Evolutionary conservation across 2,888 invertebrate genomes (phyloP).

Genomic region (Agyllia agylla): DNA sequence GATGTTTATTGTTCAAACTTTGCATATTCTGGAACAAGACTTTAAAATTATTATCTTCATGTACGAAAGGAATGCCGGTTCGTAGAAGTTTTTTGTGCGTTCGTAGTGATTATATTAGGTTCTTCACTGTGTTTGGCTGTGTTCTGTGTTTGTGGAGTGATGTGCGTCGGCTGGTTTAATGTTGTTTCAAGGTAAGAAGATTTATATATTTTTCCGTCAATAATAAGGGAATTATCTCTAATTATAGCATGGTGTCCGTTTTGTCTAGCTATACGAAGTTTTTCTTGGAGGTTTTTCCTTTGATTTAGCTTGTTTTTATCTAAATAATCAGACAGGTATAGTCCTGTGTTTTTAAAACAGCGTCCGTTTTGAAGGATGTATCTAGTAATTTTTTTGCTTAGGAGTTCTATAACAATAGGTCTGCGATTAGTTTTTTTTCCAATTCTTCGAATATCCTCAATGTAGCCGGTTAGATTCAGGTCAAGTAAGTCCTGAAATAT

Average conservation of each 20-base stretch:
- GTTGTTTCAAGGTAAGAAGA: neutral
- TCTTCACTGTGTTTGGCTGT: neutral
- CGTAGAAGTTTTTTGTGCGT: neutral
- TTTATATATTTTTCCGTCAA: neutral
- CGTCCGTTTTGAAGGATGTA: neutral
- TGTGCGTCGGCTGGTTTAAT: neutral
- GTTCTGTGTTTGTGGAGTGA: neutral
- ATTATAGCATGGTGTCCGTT: neutral
- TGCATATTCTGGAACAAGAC: neutral
- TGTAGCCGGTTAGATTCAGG: neutral
- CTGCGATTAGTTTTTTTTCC: neutral
- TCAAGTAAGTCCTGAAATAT: neutral
- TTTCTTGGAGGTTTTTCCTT: neutral
- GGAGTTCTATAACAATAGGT: neutral
- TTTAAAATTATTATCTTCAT: neutral
- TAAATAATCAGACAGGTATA: neutral
- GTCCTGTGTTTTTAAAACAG: neutral
- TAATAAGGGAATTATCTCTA: neutral
- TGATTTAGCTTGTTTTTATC: neutral
- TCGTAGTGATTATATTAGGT: neutral
- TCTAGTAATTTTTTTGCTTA: neutral
- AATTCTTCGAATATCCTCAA: neutral
- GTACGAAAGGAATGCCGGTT: neutral
- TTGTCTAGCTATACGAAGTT: neutral
- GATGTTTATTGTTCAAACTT: neutral